Base-by-base conservation (phyloP, 35 echinoderm and acorn worm species). In the Ophioderma brevispina region DNA sequence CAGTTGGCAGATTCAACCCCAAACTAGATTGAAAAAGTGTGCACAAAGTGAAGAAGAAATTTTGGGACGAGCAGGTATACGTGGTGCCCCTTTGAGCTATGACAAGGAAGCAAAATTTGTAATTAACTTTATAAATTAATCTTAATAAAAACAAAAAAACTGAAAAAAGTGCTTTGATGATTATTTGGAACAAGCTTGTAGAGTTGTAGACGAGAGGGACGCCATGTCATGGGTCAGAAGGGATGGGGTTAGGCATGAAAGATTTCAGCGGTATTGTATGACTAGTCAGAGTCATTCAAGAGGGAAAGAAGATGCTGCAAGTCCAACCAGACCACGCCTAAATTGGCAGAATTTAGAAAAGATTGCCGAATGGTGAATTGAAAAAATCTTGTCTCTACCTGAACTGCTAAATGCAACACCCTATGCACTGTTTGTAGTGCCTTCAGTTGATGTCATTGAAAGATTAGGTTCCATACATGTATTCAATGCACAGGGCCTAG, bases 401-500 rank as follows among this genome's bases (percentile, higher is more conserved):
- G 85, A 32, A 76, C 85, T 87, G 40, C 85, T 4, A 87, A 87
- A 77, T 75, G 85, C 85, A 87, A 87, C 63, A 33, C 85, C 52
- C 36, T 81, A 81, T 37, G 76, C 76, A 59, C 85, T 76, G 13
- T 87, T 87, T 76, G 85, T 81, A 81, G 79, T 81, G 32, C 79
- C 32, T 81, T 3, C 79, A 32, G 85, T 59, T 87, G 85, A 87
- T 63, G 30, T 87, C 55, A 87, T 87, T 19, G 85, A 87, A 37
- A 87, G 85, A 37, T 37, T 87, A 36, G 85, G 85, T 63, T 87
- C 85, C 30, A 87, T 87, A 32, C 49, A 87, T 38, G 21, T 87
- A 32, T 87, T 87, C 85, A 87, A 87, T 87, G 85, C 85, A 32
- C 85, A 87, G 31, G 85, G 63, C n/a, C 55, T 87, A 87, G 85